Conservation (phyloP, 2,113 vertebrate species). For the Bagarius yarrelli region DNA sequence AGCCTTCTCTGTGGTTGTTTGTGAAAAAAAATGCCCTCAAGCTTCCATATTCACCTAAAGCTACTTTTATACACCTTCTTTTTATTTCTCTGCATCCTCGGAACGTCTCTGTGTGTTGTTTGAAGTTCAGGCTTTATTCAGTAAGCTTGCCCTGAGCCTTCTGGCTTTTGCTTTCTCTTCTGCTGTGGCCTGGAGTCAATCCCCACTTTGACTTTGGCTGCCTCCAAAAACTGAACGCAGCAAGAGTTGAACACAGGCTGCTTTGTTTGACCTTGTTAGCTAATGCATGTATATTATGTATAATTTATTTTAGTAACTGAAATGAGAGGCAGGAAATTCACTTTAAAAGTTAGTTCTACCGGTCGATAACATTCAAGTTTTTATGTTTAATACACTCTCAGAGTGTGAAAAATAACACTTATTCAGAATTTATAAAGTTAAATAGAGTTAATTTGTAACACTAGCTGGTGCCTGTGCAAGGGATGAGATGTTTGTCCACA, state of each 20-base stretch:
- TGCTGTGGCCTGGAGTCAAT: conserved; percentile 10
- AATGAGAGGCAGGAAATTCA: neutral
- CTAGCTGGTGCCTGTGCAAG: too few species aligned
- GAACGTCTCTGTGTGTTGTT: conserved; percentile 23
- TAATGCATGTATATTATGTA: neutral
- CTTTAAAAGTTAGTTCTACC: too few species aligned
- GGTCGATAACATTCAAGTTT: too few species aligned
- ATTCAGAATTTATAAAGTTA: too few species aligned
- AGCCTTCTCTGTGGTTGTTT: conserved; percentile 9
- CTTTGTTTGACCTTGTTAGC: neutral
- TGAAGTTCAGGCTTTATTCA: conserved; percentile 41
- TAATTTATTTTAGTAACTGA: conserved; percentile 13
- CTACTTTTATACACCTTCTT: conserved; percentile 24
- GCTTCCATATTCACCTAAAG: conserved; percentile 14
- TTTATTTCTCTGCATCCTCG: conserved; percentile 30
- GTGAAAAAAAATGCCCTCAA: neutral
- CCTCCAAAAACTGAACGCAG: conserved; percentile 1
- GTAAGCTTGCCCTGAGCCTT: conserved; percentile 26
- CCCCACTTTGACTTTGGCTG: neutral
- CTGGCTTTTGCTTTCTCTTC: conserved; percentile 36
- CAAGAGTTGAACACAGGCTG: neutral
- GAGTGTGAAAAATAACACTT: too few species aligned
- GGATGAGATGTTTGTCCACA: too few species aligned
- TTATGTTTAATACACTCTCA: too few species aligned
- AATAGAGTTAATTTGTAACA: too few species aligned